Evolutionary conservation across 2,888 invertebrate genomes (phyloP).

Genomic region (Pseudococcus jackbeardsleyi): DNA sequence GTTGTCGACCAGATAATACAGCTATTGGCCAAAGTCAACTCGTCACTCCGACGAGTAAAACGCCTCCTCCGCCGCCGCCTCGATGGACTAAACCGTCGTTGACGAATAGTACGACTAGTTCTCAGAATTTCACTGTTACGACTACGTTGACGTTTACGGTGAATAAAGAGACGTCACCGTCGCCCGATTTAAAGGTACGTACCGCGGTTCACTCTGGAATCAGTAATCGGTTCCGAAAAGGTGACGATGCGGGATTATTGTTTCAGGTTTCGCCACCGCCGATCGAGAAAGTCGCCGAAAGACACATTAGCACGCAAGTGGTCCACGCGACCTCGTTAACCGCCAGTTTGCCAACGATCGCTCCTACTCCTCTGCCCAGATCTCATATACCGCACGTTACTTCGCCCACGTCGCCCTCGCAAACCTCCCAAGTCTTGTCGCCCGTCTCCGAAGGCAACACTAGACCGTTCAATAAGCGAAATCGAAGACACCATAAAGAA

Average conservation of each 20-base stretch:
- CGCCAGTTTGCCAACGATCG: constrained; percentile 55
- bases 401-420: constrained; percentile 68
- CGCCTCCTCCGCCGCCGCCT: constrained; percentile 87
- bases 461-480: constrained; percentile 70
- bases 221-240: no score
- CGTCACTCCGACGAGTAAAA: constrained; percentile 69
- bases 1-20: constrained; percentile 48
- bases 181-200: constrained; percentile 68
- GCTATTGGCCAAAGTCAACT: constrained; percentile 41
- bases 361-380: constrained; percentile 58
- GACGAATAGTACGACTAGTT: constrained; percentile 67
- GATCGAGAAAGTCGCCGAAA: constrained; percentile 54
- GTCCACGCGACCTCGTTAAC: constrained; percentile 54
- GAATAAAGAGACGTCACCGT: constrained; percentile 73
- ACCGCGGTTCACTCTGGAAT: no score
- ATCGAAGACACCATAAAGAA: constrained; percentile 71
- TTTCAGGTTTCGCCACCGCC: constrained; percentile 17
- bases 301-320: constrained; percentile 41
- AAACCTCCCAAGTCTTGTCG: constrained; percentile 69
- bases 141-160: constrained; percentile 90
- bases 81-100: constrained; percentile 85
- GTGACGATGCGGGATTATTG: neutral
- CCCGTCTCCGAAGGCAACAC: constrained; percentile 70
- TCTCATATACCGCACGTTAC: constrained; percentile 58
- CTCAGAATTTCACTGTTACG: constrained; percentile 81